Conservation (phyloP, 1,140 invertebrate genomes). For the Achatina immaculata region DNA sequence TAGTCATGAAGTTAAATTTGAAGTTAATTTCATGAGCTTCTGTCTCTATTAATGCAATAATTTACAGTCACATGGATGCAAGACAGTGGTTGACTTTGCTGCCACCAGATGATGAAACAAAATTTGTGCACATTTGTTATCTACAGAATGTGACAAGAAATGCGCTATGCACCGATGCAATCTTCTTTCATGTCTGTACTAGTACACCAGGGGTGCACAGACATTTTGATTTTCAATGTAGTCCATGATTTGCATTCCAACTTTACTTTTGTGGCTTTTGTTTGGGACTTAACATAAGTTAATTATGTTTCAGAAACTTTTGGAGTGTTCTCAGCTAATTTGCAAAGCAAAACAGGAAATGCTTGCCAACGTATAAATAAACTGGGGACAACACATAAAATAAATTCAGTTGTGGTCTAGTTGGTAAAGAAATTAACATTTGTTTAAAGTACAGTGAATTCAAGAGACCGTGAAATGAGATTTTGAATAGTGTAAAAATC, state of each 20-base stretch:
- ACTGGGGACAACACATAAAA: no score
- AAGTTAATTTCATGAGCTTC: background rate
- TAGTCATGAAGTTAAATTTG: no score
- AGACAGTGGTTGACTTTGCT: background rate
- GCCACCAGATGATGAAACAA: background rate
- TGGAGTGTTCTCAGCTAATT: no score
- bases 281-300: background rate
- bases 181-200: background rate
- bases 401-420: no score
- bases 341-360: no score
- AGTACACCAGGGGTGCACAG: background rate
- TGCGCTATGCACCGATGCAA: background rate
- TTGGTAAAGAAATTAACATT: no score
- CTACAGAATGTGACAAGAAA: background rate
- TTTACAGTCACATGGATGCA: background rate
- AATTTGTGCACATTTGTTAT: background rate
- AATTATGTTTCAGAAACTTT: no score
- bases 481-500: no score
- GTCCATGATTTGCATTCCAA: background rate
- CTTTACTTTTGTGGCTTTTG: background rate
- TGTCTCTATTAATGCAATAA: slow-evolving; percentile 10
- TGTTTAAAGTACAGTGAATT: no score
- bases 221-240: background rate
- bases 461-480: no score
- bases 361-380: no score